Evolutionary conservation across 92 coral and sea anemone genomes (phyloP).

Genomic region (Virgularia gustaviana): DNA sequence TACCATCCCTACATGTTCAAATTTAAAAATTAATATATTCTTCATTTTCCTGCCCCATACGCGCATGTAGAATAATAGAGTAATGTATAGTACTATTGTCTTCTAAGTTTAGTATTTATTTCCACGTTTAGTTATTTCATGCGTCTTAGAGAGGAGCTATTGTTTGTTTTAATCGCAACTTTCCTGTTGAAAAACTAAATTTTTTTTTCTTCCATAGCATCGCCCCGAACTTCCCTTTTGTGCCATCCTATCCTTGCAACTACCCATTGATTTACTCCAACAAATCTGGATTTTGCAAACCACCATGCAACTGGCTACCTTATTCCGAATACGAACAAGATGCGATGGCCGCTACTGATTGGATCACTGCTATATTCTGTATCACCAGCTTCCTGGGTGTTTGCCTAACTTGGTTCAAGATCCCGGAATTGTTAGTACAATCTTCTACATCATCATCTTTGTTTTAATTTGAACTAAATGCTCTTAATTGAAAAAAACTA

Average conservation of each 20-base stretch:
- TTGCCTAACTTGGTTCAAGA: constrained; percentile 67
- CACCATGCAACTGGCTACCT: constrained; percentile 29
- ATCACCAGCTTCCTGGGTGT: constrained; percentile 47
- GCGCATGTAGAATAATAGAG: too few relatives aligned
- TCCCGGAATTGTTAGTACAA: constrained; percentile 74
- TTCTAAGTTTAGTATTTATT: too few relatives aligned
- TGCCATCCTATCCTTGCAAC: constrained; percentile 24
- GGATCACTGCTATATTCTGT: constrained; percentile 18
- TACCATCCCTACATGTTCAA: too few relatives aligned
- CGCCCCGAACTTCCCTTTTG: neutral
- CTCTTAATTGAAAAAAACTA: neutral
- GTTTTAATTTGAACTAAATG: neutral
- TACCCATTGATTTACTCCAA: constrained; percentile 19
- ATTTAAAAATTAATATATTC: too few relatives aligned
- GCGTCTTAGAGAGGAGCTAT: too few relatives aligned
- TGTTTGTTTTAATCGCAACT: too few relatives aligned
- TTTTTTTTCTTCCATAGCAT: too few relatives aligned
- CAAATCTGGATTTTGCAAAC: constrained; percentile 27
- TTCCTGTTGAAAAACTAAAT: too few relatives aligned
- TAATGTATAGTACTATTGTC: too few relatives aligned
- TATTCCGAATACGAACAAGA: constrained; percentile 10
- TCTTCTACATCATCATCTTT: neutral
- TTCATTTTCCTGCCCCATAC: too few relatives aligned
- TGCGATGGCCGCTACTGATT: constrained; percentile 12
- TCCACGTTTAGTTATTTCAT: too few relatives aligned